Evolutionary conservation across 2,113 vertebrate species (phyloP).

Genomic region (Cnemophilus loriae): DNA sequence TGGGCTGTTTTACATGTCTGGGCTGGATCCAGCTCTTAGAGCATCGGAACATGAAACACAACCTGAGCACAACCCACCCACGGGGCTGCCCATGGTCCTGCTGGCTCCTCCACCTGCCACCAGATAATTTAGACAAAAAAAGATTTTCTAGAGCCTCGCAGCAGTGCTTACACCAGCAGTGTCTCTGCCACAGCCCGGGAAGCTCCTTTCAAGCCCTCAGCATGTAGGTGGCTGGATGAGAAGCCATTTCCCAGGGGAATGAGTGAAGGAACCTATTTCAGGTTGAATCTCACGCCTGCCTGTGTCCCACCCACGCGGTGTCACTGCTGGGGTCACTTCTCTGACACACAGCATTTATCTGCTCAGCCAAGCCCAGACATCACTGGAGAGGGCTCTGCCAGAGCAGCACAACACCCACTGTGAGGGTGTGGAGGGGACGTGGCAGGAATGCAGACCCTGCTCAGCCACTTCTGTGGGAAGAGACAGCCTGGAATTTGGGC

Average conservation of each 20-base stretch:
- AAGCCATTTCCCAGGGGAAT: neutral
- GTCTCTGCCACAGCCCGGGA: neutral
- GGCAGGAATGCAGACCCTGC: neutral
- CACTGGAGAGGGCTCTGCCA: neutral
- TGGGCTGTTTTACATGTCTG: neutral
- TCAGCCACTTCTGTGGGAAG: neutral
- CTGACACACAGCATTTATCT: neutral
- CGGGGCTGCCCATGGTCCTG: accelerated
- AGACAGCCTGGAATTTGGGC: neutral
- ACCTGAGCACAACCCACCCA: neutral
- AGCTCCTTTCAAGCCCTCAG: neutral
- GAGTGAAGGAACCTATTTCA: neutral
- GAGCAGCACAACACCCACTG: neutral
- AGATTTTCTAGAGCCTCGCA: neutral
- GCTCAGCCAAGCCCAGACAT: neutral
- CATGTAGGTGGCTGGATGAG: neutral
- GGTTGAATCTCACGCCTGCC: neutral
- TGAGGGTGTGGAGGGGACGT: neutral
- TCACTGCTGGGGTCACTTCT: neutral
- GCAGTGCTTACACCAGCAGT: neutral
- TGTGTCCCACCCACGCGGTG: neutral
- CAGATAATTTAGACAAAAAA: neutral
- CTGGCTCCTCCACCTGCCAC: neutral
- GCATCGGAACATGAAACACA: neutral
- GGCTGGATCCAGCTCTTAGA: neutral